These are phyloP conservation scores for Caenorhabditis drosophilae DNA, from an alignment of 2,888 invertebrate genomes.

Conservation along the genomic window DNA sequence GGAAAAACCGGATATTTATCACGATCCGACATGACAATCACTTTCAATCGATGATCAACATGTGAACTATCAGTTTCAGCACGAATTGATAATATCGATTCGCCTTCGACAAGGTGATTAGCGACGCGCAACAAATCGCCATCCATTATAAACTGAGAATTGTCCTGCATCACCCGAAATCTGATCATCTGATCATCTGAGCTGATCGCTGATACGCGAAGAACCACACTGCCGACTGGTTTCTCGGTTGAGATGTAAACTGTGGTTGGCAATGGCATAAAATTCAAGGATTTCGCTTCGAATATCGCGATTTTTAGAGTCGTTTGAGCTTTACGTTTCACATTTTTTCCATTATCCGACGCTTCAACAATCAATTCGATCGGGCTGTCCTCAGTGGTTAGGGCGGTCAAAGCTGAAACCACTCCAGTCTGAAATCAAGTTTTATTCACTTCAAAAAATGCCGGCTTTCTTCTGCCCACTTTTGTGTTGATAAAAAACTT, in stretches of 20 bases:
- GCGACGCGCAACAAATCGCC: slow-evolving; percentile 45
- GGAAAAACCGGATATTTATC: slow-evolving; percentile 67
- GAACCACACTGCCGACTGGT: slow-evolving; percentile 55
- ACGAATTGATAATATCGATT: slow-evolving; percentile 39
- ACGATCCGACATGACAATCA: slow-evolving; percentile 64
- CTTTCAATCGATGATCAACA: slow-evolving; percentile 48
- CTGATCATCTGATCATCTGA: slow-evolving; percentile 34
- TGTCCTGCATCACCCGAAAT: slow-evolving; percentile 43
- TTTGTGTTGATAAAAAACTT: slow-evolving; percentile 40
- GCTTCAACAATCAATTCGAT: slow-evolving; percentile 58
- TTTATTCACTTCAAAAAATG: background rate
- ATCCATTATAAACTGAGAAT: slow-evolving; percentile 47
- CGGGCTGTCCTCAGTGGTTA: slow-evolving; percentile 49
- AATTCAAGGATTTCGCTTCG: slow-evolving; percentile 43
- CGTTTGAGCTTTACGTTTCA: slow-evolving; percentile 15
- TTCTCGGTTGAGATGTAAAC: slow-evolving; percentile 65
- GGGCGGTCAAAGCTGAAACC: slow-evolving; percentile 38
- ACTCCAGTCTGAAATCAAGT: slow-evolving; percentile 48
- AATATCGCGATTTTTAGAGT: slow-evolving; percentile 30
- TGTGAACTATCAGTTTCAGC: slow-evolving; percentile 40
- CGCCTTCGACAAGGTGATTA: slow-evolving; percentile 37
- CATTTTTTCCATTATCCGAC: slow-evolving; percentile 44
- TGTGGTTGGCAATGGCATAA: slow-evolving; percentile 64
- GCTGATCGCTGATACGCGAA: slow-evolving; percentile 40
- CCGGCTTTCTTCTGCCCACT: background rate